These are phyloP conservation scores for Pseudomyrmex flavicornis DNA, from an alignment of 1,140 invertebrate species.

Conservation along the genomic window DNA sequence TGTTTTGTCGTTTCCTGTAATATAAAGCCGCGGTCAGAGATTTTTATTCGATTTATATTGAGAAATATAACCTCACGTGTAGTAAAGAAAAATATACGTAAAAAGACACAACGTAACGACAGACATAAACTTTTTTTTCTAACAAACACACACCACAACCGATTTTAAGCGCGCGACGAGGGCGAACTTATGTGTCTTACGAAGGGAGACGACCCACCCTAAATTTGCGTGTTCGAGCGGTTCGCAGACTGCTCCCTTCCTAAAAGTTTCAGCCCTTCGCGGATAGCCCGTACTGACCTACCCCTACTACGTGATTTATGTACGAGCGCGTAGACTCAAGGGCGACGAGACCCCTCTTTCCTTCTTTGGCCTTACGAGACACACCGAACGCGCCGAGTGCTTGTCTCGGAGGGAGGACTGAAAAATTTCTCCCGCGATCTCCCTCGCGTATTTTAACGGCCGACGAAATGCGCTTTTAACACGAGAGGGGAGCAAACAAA, in stretches of 20 bases:
- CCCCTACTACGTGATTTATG: slow-evolving; percentile 82
- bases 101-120: neutral
- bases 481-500: neutral
- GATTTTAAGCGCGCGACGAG: slow-evolving; percentile 28
- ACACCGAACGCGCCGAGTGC: slow-evolving; percentile 48
- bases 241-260: slow-evolving; percentile 74
- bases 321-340: slow-evolving; percentile 76
- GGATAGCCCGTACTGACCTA: slow-evolving; percentile 82
- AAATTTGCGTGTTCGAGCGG: slow-evolving; percentile 83
- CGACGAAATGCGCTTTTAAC: slow-evolving; percentile 49
- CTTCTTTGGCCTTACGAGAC: slow-evolving; percentile 72
- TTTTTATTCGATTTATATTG: slow-evolving; percentile 26
- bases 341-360: slow-evolving; percentile 72
- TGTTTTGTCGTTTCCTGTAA: slow-evolving; percentile 43
- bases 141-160: neutral
- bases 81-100: neutral
- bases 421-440: slow-evolving; percentile 70
- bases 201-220: slow-evolving; percentile 81
- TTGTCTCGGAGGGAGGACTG: slow-evolving; percentile 65
- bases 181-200: slow-evolving; percentile 55
- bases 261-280: slow-evolving; percentile 82
- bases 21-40: slow-evolving; percentile 30
- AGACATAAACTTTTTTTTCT: slow-evolving; percentile 18
- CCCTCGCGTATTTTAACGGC: slow-evolving; percentile 41
- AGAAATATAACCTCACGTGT: slow-evolving; percentile 14